phyloP scores from a whole-genome alignment of 2,888 invertebrate genomes.

The Hybos culiciformis region DNA sequence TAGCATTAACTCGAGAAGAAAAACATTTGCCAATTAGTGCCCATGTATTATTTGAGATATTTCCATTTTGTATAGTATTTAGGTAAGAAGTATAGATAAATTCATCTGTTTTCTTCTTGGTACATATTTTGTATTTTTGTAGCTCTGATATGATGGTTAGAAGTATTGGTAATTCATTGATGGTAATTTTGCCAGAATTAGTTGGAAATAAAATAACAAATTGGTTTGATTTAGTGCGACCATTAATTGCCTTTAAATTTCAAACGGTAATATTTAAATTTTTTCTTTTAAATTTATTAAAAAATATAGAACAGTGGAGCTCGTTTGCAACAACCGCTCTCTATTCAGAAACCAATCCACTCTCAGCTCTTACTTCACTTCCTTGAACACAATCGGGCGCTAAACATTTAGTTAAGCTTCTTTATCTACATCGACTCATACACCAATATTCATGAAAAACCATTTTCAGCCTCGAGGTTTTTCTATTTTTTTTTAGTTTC shows the following conservation, averaged over 20 bases:
- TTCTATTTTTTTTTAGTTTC: too few species aligned
- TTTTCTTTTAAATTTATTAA: neutral
- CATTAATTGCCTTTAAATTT: constrained; percentile 87
- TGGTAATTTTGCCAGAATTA: constrained; percentile 77
- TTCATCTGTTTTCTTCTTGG: too few species aligned
- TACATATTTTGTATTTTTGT: constrained; percentile 16
- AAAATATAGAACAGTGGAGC: constrained; percentile 3
- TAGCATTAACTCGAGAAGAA: constrained; percentile 76
- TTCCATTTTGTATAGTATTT: constrained; percentile 95
- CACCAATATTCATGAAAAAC: too few species aligned
- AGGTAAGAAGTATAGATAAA: constrained; percentile 43
- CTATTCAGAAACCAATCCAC: too few species aligned
- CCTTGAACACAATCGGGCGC: neutral
- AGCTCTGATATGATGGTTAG: constrained; percentile 78
- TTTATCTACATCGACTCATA: too few species aligned
- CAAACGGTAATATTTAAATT: constrained; percentile 76
- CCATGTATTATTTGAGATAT: constrained; percentile 86
- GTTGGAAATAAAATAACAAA: constrained; percentile 82
- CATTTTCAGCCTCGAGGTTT: too few species aligned
- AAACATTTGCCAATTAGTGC: constrained; percentile 80
- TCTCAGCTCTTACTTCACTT: neutral
- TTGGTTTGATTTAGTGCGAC: constrained; percentile 83
- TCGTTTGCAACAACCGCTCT: too few species aligned
- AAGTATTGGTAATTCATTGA: constrained; percentile 79
- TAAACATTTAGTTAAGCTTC: too few species aligned